Evolutionary conservation across 1,140 invertebrate species (phyloP).

Genomic region (Diploscapter pachys): DNA sequence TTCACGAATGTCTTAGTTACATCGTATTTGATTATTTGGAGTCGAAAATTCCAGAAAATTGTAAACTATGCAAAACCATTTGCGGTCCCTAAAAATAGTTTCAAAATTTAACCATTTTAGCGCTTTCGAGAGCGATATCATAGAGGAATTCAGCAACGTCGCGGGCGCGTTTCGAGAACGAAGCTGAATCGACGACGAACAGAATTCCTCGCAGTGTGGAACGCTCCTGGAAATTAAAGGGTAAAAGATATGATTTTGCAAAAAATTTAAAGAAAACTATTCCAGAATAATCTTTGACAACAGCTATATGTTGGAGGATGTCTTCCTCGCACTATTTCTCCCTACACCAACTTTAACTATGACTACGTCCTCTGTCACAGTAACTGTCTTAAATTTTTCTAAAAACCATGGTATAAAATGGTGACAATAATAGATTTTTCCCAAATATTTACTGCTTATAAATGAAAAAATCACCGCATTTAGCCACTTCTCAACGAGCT

Average conservation of each 20-base stretch:
- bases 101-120: conserved; percentile 15
- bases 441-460: too few relatives aligned
- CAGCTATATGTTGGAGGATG: too few relatives aligned
- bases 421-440: too few relatives aligned
- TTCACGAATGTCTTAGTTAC: neutral
- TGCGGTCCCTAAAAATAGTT: neutral
- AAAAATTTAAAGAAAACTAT: too few relatives aligned
- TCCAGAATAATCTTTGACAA: too few relatives aligned
- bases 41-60: neutral
- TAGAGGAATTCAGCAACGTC: conserved; percentile 38
- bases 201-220: conserved; percentile 23
- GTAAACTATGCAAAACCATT: conserved; percentile 1
- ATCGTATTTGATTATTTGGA: neutral
- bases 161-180: conserved; percentile 32
- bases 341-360: neutral
- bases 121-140: conserved; percentile 23
- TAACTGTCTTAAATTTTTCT: too few relatives aligned
- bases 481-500: conserved; percentile 25
- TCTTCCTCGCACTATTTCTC: too few relatives aligned
- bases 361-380: neutral
- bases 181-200: conserved; percentile 33
- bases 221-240: conserved; percentile 9
- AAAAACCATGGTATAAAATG: too few relatives aligned
- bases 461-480: neutral
- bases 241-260: too few relatives aligned